phyloP scores from a whole-genome alignment of 1,140 invertebrate genomes.

The Dufourea novaeangliae region DNA sequence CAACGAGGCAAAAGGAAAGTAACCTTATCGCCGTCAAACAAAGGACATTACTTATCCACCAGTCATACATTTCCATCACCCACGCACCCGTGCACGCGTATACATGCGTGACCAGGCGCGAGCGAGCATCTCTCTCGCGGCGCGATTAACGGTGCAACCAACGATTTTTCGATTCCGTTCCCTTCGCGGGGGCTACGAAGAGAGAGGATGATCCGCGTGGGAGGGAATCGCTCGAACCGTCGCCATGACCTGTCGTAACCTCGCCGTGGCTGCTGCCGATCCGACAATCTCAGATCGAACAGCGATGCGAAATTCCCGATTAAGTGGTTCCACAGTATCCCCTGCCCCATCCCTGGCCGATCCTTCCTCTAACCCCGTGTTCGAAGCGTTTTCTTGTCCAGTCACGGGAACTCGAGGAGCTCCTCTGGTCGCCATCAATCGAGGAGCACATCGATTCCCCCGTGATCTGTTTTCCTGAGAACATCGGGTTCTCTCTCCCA shows the following conservation, averaged over 20 bases:
- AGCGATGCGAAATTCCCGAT: conserved; percentile 73
- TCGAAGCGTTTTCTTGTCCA: conserved; percentile 32
- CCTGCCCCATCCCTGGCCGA: conserved; percentile 14
- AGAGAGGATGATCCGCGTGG: conserved; percentile 41
- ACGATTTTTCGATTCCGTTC: conserved; percentile 61
- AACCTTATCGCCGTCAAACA: conserved; percentile 47
- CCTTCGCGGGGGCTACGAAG: background rate
- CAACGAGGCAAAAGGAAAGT: background rate
- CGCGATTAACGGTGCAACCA: conserved; percentile 62
- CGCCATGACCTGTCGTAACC: conserved; percentile 68
- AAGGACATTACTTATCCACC: conserved; percentile 59
- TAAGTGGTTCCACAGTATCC: conserved; percentile 60
- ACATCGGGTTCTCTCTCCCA: conserved; percentile 50
- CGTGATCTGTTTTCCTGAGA: conserved; percentile 66
- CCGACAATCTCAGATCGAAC: conserved; percentile 69
- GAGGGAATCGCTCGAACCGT: conserved; percentile 62
- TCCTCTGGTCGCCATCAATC: conserved; percentile 53
- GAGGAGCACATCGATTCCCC: conserved; percentile 59
- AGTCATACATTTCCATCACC: conserved; percentile 53
- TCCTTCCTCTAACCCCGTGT: background rate
- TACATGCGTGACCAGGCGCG: conserved; percentile 54
- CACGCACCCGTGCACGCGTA: conserved; percentile 48
- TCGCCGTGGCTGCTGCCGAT: conserved; percentile 54
- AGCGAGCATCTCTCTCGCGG: conserved; percentile 44
- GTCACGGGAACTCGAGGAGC: conserved; percentile 7